Conservation (phyloP, 2,888 invertebrate species). For the Ophioninae sp. region DNA sequence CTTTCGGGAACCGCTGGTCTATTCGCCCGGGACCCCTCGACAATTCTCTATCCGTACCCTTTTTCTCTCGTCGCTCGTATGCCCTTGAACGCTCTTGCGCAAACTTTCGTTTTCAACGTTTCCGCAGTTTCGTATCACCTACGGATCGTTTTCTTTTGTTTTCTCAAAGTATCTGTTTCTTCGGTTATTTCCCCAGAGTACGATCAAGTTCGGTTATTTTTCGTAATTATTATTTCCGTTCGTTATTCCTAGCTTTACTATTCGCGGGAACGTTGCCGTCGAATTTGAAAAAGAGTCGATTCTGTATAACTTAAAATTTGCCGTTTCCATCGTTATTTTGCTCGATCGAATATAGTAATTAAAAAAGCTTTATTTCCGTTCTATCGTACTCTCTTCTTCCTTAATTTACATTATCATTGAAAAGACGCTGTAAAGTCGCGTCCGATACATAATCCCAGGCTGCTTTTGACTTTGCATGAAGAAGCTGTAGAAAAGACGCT, state of each 20-base stretch:
- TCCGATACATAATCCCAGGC: not conserved
- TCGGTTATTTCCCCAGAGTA: not conserved
- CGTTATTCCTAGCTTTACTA: not conserved
- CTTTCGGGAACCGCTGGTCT: too few species aligned
- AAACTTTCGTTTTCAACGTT: not conserved
- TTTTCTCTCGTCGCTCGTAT: slow-evolving; percentile 13
- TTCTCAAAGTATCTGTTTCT: too few species aligned
- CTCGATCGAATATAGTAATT: too few species aligned
- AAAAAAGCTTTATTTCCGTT: too few species aligned
- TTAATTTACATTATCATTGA: not conserved
- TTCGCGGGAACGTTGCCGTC: too few species aligned
- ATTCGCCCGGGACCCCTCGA: not conserved
- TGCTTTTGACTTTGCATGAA: slow-evolving; percentile 42
- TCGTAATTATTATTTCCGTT: not conserved
- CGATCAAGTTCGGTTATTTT: not conserved
- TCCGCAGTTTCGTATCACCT: not conserved
- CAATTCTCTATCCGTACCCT: not conserved
- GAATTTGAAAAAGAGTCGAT: too few species aligned
- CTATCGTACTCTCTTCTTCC: not conserved
- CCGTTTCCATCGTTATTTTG: too few species aligned
- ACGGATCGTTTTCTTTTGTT: not conserved
- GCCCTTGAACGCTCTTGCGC: not conserved
- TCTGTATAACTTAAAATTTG: too few species aligned
- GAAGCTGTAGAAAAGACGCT: slow-evolving; percentile 57
- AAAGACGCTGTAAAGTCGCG: not conserved